Conservation (phyloP, 2,113 vertebrate species). For the Platysternon megacephalum region DNA sequence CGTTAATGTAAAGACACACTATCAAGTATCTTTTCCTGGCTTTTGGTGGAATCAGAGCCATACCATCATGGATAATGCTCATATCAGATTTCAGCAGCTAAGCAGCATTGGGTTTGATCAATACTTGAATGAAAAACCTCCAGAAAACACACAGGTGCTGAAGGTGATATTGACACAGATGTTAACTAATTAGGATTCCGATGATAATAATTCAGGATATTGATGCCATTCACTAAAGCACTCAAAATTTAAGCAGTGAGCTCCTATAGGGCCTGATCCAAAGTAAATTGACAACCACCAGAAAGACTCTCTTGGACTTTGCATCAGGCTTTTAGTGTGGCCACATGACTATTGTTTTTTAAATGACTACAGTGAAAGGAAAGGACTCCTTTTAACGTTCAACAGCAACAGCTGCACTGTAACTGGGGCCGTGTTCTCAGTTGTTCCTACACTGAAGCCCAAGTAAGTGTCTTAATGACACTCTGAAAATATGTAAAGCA, state of each 20-base stretch:
- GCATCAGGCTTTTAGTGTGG: constrained; percentile 6
- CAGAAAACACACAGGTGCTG: neutral
- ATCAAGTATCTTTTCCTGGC: neutral
- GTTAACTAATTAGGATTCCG: neutral
- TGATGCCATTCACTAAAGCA: neutral
- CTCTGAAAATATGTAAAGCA: constrained; percentile 60
- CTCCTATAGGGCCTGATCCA: neutral
- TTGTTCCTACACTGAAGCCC: constrained; percentile 50
- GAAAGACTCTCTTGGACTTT: constrained; percentile 19
- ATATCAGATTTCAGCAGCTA: constrained; percentile 24
- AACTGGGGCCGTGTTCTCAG: constrained; percentile 46
- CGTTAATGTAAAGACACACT: neutral
- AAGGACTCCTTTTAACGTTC: constrained; percentile 66
- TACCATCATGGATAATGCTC: neutral
- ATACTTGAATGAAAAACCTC: neutral
- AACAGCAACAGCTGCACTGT: constrained; percentile 67
- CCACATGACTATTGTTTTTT: constrained; percentile 57
- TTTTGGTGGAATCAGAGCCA: neutral
- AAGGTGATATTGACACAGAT: neutral
- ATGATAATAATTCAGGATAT: neutral
- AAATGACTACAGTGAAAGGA: constrained; percentile 65
- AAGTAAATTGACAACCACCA: neutral
- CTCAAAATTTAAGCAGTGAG: neutral
- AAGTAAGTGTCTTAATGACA: constrained; percentile 63
- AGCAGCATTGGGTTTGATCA: constrained; percentile 25